Evolutionary conservation across 92 coral and sea anemone species (phyloP), one percentile per base, ranked within the genome.

Genomic region (Plumapathes pennacea): DNA sequence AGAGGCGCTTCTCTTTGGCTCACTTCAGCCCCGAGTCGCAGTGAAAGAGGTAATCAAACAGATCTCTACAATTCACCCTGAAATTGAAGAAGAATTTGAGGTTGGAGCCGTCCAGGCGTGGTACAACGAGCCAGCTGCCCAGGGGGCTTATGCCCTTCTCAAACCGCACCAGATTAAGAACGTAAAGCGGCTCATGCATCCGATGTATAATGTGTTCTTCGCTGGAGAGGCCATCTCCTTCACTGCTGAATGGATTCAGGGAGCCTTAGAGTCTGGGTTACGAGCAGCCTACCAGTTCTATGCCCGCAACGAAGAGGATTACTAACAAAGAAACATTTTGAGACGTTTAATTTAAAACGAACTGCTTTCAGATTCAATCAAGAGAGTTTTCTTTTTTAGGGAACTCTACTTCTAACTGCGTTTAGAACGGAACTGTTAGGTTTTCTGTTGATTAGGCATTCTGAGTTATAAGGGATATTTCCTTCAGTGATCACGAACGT

Each of bases 171-270:
- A 68, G 59, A 62, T 62, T 32, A 64, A 62, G 60, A 51, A 74
- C 33, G 34, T 74, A 24, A 64, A 66, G 23, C 8, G 11, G 34
- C 48, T 74, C 38, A 50, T 63, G 37, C 3, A 41, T 40, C 66
- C 53, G 1, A 24, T 42, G 66, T 50, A 36, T 12, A 59, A 59
- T 52, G 64, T 74, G 43, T 64, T 40, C 73, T 74, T 70, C 36
- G 77, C 56, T 21, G 69, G 77, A 14, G 80, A 72, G 28, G 80
- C 60, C 32, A 43, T 72, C 25, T 74, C 81, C 57, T 74, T 74
- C 31, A 73, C 81, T 29, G 25, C 68, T 37, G 81, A 73, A 53
- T 74, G 81, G 81, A 74, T 74, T 52, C 81, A 74, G 61, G 81
- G 81, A 2, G 81, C 81, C 43, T 57, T 74, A 49, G 81, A 74